Evolutionary conservation across 2,888 invertebrate genomes (phyloP), one percentile per base, ranked within the genome.

Genomic region (Rhimphoctona megacephalus): DNA sequence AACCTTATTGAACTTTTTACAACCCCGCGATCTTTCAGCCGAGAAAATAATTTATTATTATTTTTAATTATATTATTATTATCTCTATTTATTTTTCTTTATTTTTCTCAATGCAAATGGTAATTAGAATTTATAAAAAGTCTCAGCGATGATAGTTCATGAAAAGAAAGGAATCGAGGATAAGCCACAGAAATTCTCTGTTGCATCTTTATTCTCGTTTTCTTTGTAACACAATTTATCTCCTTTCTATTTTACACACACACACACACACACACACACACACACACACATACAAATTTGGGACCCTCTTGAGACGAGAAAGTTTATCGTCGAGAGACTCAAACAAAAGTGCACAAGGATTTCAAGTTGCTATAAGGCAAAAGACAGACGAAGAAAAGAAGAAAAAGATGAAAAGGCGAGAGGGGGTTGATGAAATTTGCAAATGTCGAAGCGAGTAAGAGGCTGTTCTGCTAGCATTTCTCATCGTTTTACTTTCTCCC

Each of bases 321-420:
- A 84, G 80, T 83, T 85, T 81, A 70, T 87, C 33, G 79, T 74
- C 49, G 69, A n/a, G 52, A 43, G 77, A 64, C 52, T 52, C n/a
- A 14, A 36, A 19, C 22, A 61, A 78, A 43, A 54, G 81, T 64
- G 70, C 19, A 80, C 30, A 66, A 36, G 80, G 49, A 78, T 69
- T 85, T 77, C 0, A 33, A 46, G 76, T 57, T 70, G 49, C 57
- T 69, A 52, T 25, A 33, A 61, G 52, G 30, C 46, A 36, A 78
- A 36, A 66, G 57, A 36, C 54, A 69, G 52, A 46, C 73, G 57
- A 39, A 61, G 33, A 49, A 52, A 52, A 64, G 14, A 43, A 72
- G 43, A 66, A 25, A 57, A 46, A 36, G 17, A 76, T 25, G 19
- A 17, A 61, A 22, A 33, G 30, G 54, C 30, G 46, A 39, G 33